These are phyloP conservation scores for Diplazon laetatorius DNA, from an alignment of 2,888 invertebrate genomes.

Conservation along the genomic window DNA sequence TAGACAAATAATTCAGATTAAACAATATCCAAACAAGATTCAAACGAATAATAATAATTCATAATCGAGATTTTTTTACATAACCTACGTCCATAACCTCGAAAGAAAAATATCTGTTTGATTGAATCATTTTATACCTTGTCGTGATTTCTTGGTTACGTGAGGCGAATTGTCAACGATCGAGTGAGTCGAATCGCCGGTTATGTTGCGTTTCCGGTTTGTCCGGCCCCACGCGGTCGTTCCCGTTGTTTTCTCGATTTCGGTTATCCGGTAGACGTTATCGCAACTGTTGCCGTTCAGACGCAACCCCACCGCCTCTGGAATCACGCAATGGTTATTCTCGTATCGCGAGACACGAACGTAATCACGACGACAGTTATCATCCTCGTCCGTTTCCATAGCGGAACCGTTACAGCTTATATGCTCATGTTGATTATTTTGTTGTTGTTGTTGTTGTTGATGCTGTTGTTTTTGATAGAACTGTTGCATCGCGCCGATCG, in stretches of 20 bases:
- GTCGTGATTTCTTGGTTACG: slow-evolving; percentile 70
- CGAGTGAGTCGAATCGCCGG: slow-evolving; percentile 66
- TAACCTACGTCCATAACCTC: neutral
- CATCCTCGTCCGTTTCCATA: slow-evolving; percentile 77
- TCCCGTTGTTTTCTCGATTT: slow-evolving; percentile 13
- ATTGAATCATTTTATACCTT: slow-evolving; percentile 72
- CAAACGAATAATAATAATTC: too few relatives aligned
- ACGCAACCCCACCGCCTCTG: slow-evolving; percentile 68
- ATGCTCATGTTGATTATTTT: slow-evolving; percentile 12
- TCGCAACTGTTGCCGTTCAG: slow-evolving; percentile 18
- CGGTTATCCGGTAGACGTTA: slow-evolving; percentile 46
- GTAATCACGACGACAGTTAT: slow-evolving; percentile 64
- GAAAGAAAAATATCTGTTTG: slow-evolving; percentile 2
- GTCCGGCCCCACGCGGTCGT: slow-evolving; percentile 63
- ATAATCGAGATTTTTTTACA: too few relatives aligned
- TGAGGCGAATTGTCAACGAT: slow-evolving; percentile 57
- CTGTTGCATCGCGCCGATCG: slow-evolving; percentile 40
- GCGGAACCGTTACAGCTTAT: slow-evolving; percentile 61
- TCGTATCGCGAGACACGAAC: slow-evolving; percentile 66
- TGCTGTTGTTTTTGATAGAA: slow-evolving; percentile 46
- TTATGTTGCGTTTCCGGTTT: slow-evolving; percentile 74
- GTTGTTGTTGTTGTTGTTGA: slow-evolving; percentile 41
- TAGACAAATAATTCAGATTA: slow-evolving; percentile 26
- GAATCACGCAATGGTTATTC: slow-evolving; percentile 78
- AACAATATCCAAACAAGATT: neutral